Base-by-base conservation (phyloP, 2,113 vertebrate species). In the Dicaeum eximium region DNA sequence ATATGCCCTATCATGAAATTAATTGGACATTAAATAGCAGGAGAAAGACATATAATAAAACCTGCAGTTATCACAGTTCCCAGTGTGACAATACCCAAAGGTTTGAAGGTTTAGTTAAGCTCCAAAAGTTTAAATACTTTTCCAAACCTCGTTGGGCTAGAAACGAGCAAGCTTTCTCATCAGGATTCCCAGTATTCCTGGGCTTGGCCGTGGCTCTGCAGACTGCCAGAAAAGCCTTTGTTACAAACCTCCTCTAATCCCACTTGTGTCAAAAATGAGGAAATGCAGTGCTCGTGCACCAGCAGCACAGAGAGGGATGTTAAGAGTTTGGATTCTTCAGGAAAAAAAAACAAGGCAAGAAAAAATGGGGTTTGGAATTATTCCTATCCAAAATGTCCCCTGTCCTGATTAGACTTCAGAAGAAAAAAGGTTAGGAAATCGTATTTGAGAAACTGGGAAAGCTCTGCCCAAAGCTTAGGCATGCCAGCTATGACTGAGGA, bases 11-110 rank as follows among this genome's bases (percentile, higher is more conserved):
- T 97, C 95, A 96, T 95, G 95, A 96, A 94, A 95, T 97, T 97
- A 97, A 97, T 95, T 96, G 90, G 95, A 97, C 94, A 97, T 96
- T 97, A 96, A 96, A 97, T 96, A 96, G 95, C 95, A 95, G 94
- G 94, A 96, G 94, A 95, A 95, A 97, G 91, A 88, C 94, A 95
- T 91, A 96, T 93, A 96, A 95, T 97, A 97, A 95, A 96, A 95
- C 90, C 92, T 95, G 83, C 90, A 87, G 80, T 93, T 95, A 94
- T 91, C 91, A 69, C 90, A 83, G 83, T 82, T 96, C 93, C 90
- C 91, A 95, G 84, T 94, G 86, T 90, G 93, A 86, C 90, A 95
- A 96, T 92, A 86, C 93, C 92, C 94, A 90, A 95, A 96, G 94
- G 96, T 95, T 84, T 89, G 83, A 92, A 90, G 91, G 95, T 97